Evolutionary conservation across 2,888 invertebrate genomes (phyloP).

Genomic region (Oxystoma pomonae): DNA sequence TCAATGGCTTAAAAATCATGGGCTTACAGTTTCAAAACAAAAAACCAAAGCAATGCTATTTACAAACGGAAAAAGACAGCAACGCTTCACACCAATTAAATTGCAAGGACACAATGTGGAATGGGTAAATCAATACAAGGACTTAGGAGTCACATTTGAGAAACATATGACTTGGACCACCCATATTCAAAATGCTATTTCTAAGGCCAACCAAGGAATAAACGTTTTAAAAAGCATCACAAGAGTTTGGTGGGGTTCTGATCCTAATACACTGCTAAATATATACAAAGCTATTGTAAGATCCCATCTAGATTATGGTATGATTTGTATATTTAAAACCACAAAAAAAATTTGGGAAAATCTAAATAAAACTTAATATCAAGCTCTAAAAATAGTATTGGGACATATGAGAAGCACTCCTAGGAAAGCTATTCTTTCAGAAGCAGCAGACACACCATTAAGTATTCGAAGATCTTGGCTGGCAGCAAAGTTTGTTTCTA

Average conservation of each 20-base stretch:
- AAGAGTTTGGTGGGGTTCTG: conserved; percentile 10
- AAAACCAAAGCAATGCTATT: background rate
- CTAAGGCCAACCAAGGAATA: conserved; percentile 9
- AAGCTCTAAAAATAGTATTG: background rate
- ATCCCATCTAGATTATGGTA: background rate
- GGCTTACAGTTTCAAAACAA: background rate
- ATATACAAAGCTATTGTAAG: background rate
- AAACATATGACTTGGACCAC: background rate
- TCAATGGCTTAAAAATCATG: background rate
- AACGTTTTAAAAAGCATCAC: conserved; percentile 5
- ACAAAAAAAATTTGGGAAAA: background rate
- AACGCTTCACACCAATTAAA: background rate
- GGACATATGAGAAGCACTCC: background rate
- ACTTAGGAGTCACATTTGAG: conserved; percentile 5
- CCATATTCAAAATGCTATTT: background rate
- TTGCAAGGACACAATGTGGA: background rate
- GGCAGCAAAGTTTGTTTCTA: background rate
- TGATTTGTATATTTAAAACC: background rate
- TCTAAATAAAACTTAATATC: background rate
- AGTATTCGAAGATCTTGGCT: background rate
- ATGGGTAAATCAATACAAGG: conserved; percentile 7
- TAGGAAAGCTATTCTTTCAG: background rate
- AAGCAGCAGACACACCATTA: background rate
- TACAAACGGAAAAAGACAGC: background rate
- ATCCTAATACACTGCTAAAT: background rate